These are phyloP conservation scores for Carterocephalus palaemon DNA, from an alignment of 2,888 invertebrate genomes.

Conservation along the genomic window DNA sequence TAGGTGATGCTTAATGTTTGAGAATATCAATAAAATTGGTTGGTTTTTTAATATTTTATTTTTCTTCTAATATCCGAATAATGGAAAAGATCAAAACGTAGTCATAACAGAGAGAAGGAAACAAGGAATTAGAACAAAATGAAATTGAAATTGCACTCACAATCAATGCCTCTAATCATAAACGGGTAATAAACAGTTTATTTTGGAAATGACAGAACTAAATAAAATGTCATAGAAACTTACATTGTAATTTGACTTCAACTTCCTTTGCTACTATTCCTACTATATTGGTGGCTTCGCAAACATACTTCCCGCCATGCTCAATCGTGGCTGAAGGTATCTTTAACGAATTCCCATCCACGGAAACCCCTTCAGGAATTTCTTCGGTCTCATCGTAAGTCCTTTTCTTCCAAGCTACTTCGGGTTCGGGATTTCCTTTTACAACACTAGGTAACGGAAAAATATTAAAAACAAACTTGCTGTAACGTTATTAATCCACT, in stretches of 20 bases:
- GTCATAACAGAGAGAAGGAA: too few species aligned
- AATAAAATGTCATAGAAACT: constrained; percentile 33
- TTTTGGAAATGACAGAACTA: constrained; percentile 1
- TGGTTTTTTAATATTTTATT: too few species aligned
- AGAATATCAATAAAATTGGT: too few species aligned
- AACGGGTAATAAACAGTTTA: too few species aligned
- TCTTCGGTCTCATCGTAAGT: constrained; percentile 13
- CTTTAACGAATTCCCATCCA: constrained; percentile 38
- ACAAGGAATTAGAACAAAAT: too few species aligned
- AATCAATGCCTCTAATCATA: too few species aligned
- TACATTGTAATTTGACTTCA: constrained; percentile 51
- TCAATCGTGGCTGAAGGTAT: constrained; percentile 41
- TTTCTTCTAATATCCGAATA: too few species aligned
- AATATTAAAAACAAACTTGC: neutral
- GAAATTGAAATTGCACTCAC: too few species aligned
- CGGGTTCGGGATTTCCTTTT: constrained; percentile 55
- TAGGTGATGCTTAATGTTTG: too few species aligned
- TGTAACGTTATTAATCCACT: too few species aligned
- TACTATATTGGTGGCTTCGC: constrained; percentile 48
- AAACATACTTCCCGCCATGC: constrained; percentile 53
- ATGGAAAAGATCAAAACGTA: too few species aligned
- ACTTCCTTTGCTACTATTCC: constrained; percentile 46
- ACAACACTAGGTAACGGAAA: constrained; percentile 47
- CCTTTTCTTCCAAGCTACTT: constrained; percentile 48
- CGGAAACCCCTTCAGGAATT: constrained; percentile 43